Percentiles rank a stretch among this genome's conserved stretches.
Conservation (phyloP, 1,140 invertebrate genomes). For the Saxidomus purpurata region DNA sequence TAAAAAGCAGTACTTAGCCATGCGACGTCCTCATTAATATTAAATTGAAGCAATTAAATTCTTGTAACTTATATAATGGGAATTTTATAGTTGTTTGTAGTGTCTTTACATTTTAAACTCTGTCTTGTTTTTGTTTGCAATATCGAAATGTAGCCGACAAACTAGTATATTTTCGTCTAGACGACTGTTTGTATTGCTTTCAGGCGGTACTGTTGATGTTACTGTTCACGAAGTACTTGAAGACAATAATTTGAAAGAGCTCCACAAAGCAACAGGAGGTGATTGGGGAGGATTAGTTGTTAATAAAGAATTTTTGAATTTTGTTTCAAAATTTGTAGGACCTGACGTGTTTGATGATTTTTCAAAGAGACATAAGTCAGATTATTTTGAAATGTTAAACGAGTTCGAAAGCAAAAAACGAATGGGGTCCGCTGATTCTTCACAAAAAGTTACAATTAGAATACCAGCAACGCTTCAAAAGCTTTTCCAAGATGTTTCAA, state of each 20-base stretch:
- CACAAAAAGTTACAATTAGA: background rate
- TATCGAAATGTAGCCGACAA: no score
- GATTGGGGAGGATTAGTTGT: slow-evolving; percentile 33
- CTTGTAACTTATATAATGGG: no score
- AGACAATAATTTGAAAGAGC: background rate
- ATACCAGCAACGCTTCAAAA: background rate
- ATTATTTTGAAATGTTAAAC: slow-evolving; percentile 8
- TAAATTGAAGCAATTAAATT: no score
- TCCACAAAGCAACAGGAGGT: slow-evolving; percentile 30
- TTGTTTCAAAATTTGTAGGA: background rate
- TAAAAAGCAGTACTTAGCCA: no score
- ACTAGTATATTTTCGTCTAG: no score
- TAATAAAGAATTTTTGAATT: background rate
- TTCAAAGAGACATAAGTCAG: background rate
- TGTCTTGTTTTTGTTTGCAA: no score
- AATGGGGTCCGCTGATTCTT: background rate
- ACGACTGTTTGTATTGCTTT: no score
- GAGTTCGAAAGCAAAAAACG: slow-evolving; percentile 49
- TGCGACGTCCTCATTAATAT: no score
- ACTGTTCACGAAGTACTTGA: slow-evolving; percentile 42
- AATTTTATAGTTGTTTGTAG: no score
- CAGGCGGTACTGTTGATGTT: slow-evolving; percentile 43
- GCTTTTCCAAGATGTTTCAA: background rate
- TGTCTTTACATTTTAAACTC: no score
- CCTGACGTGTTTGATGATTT: background rate